Conservation (phyloP, 2,888 invertebrate genomes). For the Rhogogaster chlorosoma region DNA sequence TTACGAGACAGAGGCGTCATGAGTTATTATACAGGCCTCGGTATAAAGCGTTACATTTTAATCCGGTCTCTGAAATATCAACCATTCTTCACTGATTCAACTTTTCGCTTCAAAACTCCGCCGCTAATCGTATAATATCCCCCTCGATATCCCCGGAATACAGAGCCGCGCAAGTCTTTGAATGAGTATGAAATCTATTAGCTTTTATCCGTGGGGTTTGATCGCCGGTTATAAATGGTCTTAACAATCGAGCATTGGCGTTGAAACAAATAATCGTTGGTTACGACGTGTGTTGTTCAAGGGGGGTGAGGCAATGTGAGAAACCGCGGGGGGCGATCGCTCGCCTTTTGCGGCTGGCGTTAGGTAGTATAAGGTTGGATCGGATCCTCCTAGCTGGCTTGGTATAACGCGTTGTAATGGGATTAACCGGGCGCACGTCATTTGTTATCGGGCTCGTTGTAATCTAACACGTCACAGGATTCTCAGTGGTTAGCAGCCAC, state of each 20-base stretch:
- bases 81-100: background rate
- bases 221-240: slow-evolving; percentile 51
- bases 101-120: background rate
- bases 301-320: slow-evolving; percentile 49
- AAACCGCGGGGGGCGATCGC: slow-evolving; percentile 50
- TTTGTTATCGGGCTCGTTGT: slow-evolving; percentile 50
- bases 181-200: slow-evolving; percentile 34
- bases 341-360: slow-evolving; percentile 47
- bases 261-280: slow-evolving; percentile 54
- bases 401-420: slow-evolving; percentile 50
- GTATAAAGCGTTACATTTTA: background rate
- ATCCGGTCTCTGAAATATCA: background rate
- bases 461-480: slow-evolving; percentile 44
- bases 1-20: background rate
- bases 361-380: slow-evolving; percentile 25
- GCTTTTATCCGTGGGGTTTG: slow-evolving; percentile 23
- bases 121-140: too few relatives aligned
- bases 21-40: background rate
- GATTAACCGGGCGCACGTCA: slow-evolving; percentile 48
- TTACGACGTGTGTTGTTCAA: slow-evolving; percentile 47
- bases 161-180: background rate
- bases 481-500: slow-evolving; percentile 36
- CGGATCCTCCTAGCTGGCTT: slow-evolving; percentile 23
- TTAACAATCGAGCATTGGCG: slow-evolving; percentile 48
- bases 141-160: background rate